Percentiles rank a stretch among this genome's conserved stretches.
These are phyloP conservation scores for Rhinophrynus dorsalis DNA, from an alignment of 2,797 vertebrate genomes.

Conservation along the genomic window DNA sequence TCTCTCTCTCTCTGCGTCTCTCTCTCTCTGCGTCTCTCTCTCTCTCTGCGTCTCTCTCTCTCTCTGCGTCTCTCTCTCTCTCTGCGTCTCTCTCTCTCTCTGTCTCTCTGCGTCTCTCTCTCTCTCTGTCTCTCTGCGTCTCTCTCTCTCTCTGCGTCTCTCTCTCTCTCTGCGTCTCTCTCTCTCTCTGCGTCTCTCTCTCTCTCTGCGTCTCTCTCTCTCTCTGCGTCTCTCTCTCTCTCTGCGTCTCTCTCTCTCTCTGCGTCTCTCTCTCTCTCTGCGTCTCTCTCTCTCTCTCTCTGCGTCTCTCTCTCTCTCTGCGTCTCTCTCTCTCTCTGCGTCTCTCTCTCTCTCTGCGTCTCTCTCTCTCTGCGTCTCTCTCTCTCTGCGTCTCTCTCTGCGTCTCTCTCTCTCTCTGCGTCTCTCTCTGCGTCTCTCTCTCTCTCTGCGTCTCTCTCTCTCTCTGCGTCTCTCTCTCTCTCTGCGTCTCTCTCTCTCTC, in stretches of 20 bases:
- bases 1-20: background rate
- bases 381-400: background rate
- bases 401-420: background rate
- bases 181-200: too few relatives aligned
- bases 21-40: background rate
- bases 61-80: background rate
- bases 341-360: background rate
- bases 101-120: background rate
- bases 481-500: background rate
- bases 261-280: background rate
- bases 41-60: background rate
- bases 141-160: too few relatives aligned
- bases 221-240: background rate
- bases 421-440: background rate
- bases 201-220: background rate
- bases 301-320: background rate
- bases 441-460: background rate
- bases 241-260: background rate
- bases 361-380: background rate
- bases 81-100: background rate
- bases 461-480: background rate
- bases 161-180: background rate
- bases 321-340: background rate
- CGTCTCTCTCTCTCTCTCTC: background rate
- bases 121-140: background rate